Evolutionary conservation across 2,113 vertebrate species (phyloP).

Genomic region (Numenius arquata): DNA sequence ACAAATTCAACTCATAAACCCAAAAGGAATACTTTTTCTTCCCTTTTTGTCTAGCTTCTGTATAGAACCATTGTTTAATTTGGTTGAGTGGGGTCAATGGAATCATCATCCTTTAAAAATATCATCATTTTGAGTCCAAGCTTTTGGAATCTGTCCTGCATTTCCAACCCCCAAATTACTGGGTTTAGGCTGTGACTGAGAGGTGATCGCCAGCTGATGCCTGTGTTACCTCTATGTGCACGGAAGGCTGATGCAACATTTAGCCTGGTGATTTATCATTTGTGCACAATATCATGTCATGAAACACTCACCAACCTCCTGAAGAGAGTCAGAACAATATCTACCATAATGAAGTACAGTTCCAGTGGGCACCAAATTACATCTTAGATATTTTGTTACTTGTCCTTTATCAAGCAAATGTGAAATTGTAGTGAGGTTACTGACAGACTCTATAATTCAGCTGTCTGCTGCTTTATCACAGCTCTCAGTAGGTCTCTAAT

Average conservation of each 20-base stretch:
- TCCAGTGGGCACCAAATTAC: conserved; percentile 54
- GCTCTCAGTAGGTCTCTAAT: conserved; percentile 74
- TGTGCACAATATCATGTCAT: neutral
- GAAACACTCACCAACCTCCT: conserved; percentile 24
- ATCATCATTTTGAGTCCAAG: neutral
- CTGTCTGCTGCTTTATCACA: conserved; percentile 77
- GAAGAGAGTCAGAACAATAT: conserved; percentile 44
- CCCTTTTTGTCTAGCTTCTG: neutral
- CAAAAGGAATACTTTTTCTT: neutral
- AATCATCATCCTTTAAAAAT: neutral
- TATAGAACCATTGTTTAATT: neutral
- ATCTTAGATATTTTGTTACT: conserved; percentile 69
- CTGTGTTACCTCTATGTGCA: neutral
- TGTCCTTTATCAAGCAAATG: conserved; percentile 74
- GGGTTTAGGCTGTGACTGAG: neutral
- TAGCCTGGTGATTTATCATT: neutral
- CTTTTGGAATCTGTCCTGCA: neutral
- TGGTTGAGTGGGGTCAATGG: neutral
- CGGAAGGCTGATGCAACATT: neutral
- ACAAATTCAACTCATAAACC: neutral
- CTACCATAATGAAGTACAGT: neutral
- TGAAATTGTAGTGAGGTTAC: conserved; percentile 56
- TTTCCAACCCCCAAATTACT: neutral
- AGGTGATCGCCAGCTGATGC: rapidly evolving
- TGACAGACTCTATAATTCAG: conserved; percentile 73